These are phyloP conservation scores for Anabas testudineus DNA, from an alignment of 2,797 vertebrate genomes.

Conservation along the genomic window DNA sequence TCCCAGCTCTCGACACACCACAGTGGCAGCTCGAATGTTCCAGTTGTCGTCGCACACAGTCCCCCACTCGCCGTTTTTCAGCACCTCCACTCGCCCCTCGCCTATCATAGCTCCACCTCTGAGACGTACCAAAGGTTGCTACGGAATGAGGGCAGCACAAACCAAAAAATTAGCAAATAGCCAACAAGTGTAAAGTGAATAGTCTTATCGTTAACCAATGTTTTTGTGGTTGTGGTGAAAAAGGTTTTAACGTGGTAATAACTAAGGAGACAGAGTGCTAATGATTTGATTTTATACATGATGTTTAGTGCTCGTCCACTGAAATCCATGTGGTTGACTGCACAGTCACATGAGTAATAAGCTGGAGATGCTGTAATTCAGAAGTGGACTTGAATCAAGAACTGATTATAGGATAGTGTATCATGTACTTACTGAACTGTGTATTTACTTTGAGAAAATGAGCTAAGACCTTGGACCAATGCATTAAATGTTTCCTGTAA, in stretches of 20 bases:
- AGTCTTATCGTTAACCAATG: no score
- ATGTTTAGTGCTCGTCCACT: no score
- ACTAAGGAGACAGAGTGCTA: no score
- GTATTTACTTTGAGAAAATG: neutral
- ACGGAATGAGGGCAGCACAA: conserved; percentile 24
- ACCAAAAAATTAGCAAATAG: neutral
- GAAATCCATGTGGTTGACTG: no score
- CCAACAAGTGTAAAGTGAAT: no score
- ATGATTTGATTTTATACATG: no score
- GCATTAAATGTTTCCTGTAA: neutral
- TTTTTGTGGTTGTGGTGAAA: no score
- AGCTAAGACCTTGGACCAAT: neutral
- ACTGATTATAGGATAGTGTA: neutral
- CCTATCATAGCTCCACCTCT: conserved; percentile 91
- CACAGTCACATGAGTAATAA: no score
- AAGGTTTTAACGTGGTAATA: no score
- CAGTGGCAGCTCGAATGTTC: conserved; percentile 90
- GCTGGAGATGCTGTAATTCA: no score
- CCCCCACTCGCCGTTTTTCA: conserved; percentile 95
- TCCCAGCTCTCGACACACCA: conserved; percentile 95
- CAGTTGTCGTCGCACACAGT: conserved; percentile 94
- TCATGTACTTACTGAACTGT: neutral
- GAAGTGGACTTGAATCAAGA: no score
- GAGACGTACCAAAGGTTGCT: conserved; percentile 95
- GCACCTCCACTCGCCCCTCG: conserved; percentile 94